A percentile compares a stretch with the other conserved stretches of the same genome.
Evolutionary conservation across 2,797 vertebrate species (phyloP).

Genomic region (Garrulus glandarius): DNA sequence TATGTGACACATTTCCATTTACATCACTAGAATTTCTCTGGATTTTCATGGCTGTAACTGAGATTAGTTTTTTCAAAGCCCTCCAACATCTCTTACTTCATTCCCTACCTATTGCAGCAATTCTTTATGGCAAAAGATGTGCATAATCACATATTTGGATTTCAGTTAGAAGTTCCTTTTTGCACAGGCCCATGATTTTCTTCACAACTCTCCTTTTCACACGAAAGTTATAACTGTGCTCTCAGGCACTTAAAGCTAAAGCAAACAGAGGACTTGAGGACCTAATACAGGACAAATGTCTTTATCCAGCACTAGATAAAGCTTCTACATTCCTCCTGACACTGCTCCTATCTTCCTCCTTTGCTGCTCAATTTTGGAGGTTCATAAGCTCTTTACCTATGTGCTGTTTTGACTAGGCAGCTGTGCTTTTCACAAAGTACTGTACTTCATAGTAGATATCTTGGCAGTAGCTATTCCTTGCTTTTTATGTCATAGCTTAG

Average conservation of each 20-base stretch:
- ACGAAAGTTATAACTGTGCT: not conserved
- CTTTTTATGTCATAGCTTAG: not conserved
- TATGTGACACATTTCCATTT: not conserved
- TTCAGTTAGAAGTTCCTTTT: not conserved
- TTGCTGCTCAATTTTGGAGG: not conserved
- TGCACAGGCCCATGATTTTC: not conserved
- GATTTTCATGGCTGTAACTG: not conserved
- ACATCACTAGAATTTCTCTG: not conserved
- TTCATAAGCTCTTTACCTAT: not conserved
- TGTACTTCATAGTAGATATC: accelerated
- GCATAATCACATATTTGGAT: not conserved
- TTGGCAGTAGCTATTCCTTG: not conserved
- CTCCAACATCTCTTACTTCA: not conserved
- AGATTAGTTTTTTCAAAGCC: not conserved
- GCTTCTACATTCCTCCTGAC: not conserved
- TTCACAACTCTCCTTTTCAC: not conserved
- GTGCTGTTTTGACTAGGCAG: not conserved
- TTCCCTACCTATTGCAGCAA: not conserved
- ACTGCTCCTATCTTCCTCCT: not conserved
- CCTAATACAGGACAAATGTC: not conserved
- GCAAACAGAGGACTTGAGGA: not conserved
- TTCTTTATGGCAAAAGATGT: not conserved
- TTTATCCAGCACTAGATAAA: not conserved
- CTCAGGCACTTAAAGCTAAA: not conserved
- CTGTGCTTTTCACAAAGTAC: not conserved